Evolutionary conservation across 2,113 vertebrate species (phyloP).

Genomic region (Prunella fulvescens): DNA sequence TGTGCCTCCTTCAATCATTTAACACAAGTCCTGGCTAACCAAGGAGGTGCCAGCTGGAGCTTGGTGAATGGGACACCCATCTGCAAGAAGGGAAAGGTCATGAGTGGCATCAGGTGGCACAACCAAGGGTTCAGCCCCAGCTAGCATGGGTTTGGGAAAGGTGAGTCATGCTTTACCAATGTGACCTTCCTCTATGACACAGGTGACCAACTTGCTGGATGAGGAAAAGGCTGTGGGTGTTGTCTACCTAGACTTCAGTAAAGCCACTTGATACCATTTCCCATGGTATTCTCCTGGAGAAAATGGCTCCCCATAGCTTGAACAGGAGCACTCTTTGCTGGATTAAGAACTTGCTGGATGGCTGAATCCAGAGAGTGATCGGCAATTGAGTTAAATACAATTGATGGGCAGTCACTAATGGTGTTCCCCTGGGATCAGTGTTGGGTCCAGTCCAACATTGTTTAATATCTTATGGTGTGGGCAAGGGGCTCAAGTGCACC

Average conservation of each 20-base stretch:
- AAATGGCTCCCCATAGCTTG: background rate
- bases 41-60: background rate
- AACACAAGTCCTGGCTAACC: background rate
- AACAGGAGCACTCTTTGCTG: background rate
- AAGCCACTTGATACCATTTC: background rate
- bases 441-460: too few relatives aligned
- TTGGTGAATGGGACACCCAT: background rate
- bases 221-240: background rate
- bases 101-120: too few relatives aligned
- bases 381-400: background rate
- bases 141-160: background rate
- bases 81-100: background rate
- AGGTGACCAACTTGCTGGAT: background rate
- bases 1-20: background rate
- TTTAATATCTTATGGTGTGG: background rate
- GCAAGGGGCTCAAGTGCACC: rapidly evolving
- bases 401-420: background rate
- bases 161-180: background rate
- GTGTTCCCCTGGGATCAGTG: background rate
- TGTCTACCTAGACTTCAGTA: background rate
- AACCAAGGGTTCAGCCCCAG: background rate
- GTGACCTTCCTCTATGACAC: background rate
- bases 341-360: background rate
- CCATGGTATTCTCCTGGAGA: background rate
- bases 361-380: background rate